Percentiles rank a stretch among this genome's conserved stretches.
phyloP scores from a whole-genome alignment of 1,140 invertebrate genomes.

The Achroia grisella region DNA sequence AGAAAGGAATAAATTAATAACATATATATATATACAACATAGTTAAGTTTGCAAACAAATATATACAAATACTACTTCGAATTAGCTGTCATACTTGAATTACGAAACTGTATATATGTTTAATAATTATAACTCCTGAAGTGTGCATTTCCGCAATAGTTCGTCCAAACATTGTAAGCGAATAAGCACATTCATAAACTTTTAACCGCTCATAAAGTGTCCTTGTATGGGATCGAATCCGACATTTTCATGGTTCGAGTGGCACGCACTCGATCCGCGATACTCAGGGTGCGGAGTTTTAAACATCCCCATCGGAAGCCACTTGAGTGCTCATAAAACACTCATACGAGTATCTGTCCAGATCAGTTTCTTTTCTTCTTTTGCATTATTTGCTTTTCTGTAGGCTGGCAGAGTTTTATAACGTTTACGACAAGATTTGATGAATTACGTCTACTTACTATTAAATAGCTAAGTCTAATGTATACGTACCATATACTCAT shows the following conservation, averaged over 20 bases:
- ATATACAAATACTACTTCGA: too few species aligned
- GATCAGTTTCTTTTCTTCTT: conserved; percentile 27
- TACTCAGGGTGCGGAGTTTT: conserved; percentile 41
- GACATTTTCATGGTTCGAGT: conserved; percentile 58
- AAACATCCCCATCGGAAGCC: conserved; percentile 57
- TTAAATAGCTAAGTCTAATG: too few species aligned
- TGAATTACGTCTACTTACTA: not conserved
- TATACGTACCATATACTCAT: too few species aligned
- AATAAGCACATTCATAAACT: conserved; percentile 44
- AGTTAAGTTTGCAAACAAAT: too few species aligned
- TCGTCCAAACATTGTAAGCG: conserved; percentile 21
- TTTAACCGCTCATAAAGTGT: conserved; percentile 40
- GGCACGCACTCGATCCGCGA: conserved; percentile 35
- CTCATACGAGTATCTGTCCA: conserved; percentile 54
- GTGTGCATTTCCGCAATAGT: not conserved
- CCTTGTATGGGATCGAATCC: conserved; percentile 40
- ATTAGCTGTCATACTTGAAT: too few species aligned
- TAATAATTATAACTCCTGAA: too few species aligned
- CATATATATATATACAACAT: too few species aligned
- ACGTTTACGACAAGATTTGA: conserved; percentile 9
- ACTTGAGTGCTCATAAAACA: conserved; percentile 69
- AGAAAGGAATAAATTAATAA: too few species aligned
- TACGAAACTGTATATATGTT: too few species aligned
- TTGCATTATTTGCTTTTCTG: conserved; percentile 31
- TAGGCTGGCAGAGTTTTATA: conserved; percentile 6